Evolutionary conservation across 2,113 vertebrate genomes (phyloP).

Genomic region (Ptilonorhynchus violaceus): DNA sequence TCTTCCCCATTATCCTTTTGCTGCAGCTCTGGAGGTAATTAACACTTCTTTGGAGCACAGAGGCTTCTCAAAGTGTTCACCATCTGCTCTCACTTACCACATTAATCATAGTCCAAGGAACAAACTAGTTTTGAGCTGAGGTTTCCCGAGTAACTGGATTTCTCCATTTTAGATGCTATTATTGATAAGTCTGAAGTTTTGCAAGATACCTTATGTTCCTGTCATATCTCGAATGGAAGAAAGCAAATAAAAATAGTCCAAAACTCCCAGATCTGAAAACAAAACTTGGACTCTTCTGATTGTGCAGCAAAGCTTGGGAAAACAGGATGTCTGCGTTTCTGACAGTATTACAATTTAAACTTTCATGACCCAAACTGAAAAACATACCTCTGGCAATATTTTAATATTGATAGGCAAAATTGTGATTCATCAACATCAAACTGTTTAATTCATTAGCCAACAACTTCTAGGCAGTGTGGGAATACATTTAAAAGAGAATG

Average conservation of each 20-base stretch:
- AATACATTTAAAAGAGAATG: constrained; percentile 49
- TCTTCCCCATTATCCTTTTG: neutral
- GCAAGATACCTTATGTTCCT: constrained; percentile 2
- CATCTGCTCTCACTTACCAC: constrained; percentile 43
- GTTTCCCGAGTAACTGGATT: neutral
- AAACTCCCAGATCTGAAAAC: neutral
- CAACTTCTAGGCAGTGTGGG: constrained; percentile 9
- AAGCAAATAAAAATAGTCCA: neutral
- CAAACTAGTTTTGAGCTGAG: constrained; percentile 19
- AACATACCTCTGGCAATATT: constrained; percentile 43
- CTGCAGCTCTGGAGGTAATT: neutral
- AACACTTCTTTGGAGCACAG: neutral
- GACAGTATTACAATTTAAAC: neutral
- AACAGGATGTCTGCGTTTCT: neutral
- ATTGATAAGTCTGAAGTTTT: constrained; percentile 36
- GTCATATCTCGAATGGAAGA: neutral
- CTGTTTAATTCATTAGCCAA: constrained; percentile 60
- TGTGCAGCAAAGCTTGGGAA: neutral
- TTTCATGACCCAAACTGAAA: constrained; percentile 22
- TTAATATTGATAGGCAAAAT: constrained; percentile 63
- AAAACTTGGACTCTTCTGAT: neutral
- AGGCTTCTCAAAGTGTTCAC: constrained; percentile 16
- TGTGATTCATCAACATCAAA: constrained; percentile 54
- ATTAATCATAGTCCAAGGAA: constrained; percentile 45
- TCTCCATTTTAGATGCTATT: constrained; percentile 5